Evolutionary conservation across 2,888 invertebrate species (phyloP), one percentile per base, ranked within the genome.

Genomic region (Harpagoxenus sublaevis): DNA sequence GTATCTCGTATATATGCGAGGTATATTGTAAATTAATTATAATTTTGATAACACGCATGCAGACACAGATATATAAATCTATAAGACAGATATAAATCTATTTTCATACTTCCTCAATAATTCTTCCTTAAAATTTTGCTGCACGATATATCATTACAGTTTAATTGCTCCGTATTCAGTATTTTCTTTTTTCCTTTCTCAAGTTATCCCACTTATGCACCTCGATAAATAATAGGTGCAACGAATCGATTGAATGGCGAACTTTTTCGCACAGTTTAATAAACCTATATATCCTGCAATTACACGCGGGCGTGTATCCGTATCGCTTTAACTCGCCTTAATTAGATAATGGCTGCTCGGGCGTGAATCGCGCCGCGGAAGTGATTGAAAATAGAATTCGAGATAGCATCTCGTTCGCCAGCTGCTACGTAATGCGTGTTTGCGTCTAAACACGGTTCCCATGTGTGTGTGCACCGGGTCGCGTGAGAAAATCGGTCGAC

Each of bases 401-500:
- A 35, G 86, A 87, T 85, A 85, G 65, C 60, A 77, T 84, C 86
- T 75, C 65, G 62, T 75, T 84, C 65, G 68, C 60, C 48, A 63
- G 68, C 42, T n/a, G 57, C 48, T 42, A 39, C 42, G 62, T 78
- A 66, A 68, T 84, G 45, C 60, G 62, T 57, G 77, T 66, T 65
- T 71, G 68, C 73, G 77, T 66, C 71, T 73, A 68, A 78, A 65
- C 85, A 66, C 28, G 86, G 62, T 87, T 86, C 66, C 82, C 84
- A n/a, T 68, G 77, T n/a, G 48, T n/a, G 48, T 63, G 57, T 45
- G 62, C 65, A 28, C 48, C 57, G 65, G 62, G n/a, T 70, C 74
- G 77, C 86, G 85, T 89, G 89, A 89, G 91, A 91, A 89, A 89
- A 89, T 82, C 73, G 71, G 45, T 77, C 68, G 84, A 85, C 83